These are phyloP conservation scores for Cynaeus angustus DNA, from an alignment of 2,888 invertebrate genomes.

Conservation along the genomic window DNA sequence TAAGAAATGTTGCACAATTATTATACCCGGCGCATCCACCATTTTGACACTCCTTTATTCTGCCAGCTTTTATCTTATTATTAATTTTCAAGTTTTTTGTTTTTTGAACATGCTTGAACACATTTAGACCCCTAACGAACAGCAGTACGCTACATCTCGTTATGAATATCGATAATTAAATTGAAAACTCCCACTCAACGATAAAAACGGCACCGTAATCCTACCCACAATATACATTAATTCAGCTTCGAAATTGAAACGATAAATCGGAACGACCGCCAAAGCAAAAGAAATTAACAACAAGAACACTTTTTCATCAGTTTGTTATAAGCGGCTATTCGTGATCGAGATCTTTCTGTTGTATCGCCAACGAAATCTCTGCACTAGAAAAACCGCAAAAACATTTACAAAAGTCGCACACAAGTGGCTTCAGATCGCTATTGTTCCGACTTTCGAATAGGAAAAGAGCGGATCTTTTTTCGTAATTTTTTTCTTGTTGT, in stretches of 20 bases:
- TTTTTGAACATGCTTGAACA: no score
- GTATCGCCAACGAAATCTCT: conserved; percentile 37
- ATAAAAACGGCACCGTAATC: conserved; percentile 1
- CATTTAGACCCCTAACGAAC: no score
- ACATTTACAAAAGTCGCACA: conserved; percentile 53
- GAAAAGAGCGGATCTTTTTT: conserved; percentile 33
- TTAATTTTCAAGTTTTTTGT: no score
- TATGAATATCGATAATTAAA: conserved; percentile 24
- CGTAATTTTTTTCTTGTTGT: conserved; percentile 48
- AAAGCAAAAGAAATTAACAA: conserved; percentile 28
- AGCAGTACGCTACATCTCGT: background rate
- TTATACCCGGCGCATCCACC: no score
- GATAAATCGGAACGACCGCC: conserved; percentile 25
- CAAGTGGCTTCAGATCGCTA: conserved; percentile 52
- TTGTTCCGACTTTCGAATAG: conserved; percentile 49
- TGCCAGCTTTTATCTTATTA: no score
- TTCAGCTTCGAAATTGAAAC: conserved; percentile 21
- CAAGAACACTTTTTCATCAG: conserved; percentile 14
- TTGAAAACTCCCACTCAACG: background rate
- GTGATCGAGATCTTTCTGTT: conserved; percentile 35
- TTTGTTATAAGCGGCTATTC: conserved; percentile 8
- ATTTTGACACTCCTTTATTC: no score
- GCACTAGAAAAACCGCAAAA: conserved; percentile 45
- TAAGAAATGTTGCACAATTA: no score
- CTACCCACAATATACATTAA: conserved; percentile 13